Evolutionary conservation across 2,888 invertebrate species (phyloP).

Genomic region (Anorthoa munda): DNA sequence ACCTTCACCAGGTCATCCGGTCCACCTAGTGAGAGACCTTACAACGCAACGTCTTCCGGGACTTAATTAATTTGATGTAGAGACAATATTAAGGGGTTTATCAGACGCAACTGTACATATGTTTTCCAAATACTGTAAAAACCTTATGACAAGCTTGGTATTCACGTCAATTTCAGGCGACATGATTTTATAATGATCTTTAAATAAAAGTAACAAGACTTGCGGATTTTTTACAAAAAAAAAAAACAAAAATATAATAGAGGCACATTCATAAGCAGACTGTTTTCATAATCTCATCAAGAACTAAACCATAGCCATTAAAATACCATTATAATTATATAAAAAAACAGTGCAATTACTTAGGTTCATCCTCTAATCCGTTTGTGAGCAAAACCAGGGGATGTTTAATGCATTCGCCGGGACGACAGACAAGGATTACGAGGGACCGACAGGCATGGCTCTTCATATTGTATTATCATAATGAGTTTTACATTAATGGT

Average conservation of each 20-base stretch:
- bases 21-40: no score
- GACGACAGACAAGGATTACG: conserved; percentile 33
- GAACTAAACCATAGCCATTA: not conserved
- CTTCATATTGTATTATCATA: conserved; percentile 3
- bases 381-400: conserved; percentile 9
- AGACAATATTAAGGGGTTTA: no score
- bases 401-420: conserved; percentile 31
- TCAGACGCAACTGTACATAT: no score
- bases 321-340: conserved; percentile 16
- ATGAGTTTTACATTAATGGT: conserved; percentile 15
- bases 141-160: no score
- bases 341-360: conserved; percentile 47
- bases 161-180: not conserved
- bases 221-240: not conserved
- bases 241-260: not conserved
- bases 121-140: no score
- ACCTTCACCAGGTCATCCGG: no score
- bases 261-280: no score
- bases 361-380: conserved; percentile 37
- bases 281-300: not conserved
- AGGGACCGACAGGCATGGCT: conserved; percentile 1
- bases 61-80: no score
- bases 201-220: not conserved
- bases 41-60: no score
- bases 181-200: not conserved